A percentile compares a stretch with the other conserved stretches of the same genome.
phyloP scores from a whole-genome alignment of 2,888 invertebrate genomes.

The Pheosia gnoma region DNA sequence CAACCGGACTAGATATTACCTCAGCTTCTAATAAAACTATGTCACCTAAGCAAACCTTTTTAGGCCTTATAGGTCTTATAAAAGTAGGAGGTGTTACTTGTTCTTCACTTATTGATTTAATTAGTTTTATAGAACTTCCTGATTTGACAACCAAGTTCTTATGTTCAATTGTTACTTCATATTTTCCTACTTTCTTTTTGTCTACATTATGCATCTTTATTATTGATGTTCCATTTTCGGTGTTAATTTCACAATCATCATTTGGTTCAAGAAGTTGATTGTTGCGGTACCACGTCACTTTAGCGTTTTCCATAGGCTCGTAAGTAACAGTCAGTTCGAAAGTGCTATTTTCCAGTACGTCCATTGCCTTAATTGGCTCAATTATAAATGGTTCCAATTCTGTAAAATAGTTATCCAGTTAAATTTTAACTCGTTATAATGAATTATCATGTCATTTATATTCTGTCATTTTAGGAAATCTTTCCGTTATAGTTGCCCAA shows the following conservation, averaged over 20 bases:
- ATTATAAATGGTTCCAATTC: slow-evolving; percentile 86
- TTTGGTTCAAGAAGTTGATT: slow-evolving; percentile 88
- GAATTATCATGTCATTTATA: not conserved
- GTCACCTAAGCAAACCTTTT: slow-evolving; percentile 88
- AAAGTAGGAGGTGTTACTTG: slow-evolving; percentile 89
- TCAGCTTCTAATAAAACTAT: slow-evolving; percentile 90
- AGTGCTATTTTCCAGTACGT: slow-evolving; percentile 87
- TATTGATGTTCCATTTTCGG: slow-evolving; percentile 85
- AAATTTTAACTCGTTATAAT: slow-evolving; percentile 28
- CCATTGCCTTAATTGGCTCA: slow-evolving; percentile 90
- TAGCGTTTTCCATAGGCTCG: slow-evolving; percentile 88
- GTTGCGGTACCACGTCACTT: slow-evolving; percentile 93
- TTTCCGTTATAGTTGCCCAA: not conserved
- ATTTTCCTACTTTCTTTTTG: slow-evolving; percentile 93
- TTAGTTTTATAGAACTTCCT: slow-evolving; percentile 92
- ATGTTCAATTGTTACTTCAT: slow-evolving; percentile 93
- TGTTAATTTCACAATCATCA: slow-evolving; percentile 85
- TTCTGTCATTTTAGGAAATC: not conserved
- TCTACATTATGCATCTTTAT: slow-evolving; percentile 87
- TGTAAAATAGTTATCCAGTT: slow-evolving; percentile 66
- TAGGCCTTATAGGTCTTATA: slow-evolving; percentile 88
- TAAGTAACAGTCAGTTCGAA: slow-evolving; percentile 89
- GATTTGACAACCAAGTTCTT: slow-evolving; percentile 90
- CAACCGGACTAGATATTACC: slow-evolving; percentile 90
- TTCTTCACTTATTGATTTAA: slow-evolving; percentile 84